Percentiles rank a stretch among this genome's conserved stretches.
Evolutionary conservation across 2,888 invertebrate species (phyloP).

Genomic region (Cataglyphis livida): DNA sequence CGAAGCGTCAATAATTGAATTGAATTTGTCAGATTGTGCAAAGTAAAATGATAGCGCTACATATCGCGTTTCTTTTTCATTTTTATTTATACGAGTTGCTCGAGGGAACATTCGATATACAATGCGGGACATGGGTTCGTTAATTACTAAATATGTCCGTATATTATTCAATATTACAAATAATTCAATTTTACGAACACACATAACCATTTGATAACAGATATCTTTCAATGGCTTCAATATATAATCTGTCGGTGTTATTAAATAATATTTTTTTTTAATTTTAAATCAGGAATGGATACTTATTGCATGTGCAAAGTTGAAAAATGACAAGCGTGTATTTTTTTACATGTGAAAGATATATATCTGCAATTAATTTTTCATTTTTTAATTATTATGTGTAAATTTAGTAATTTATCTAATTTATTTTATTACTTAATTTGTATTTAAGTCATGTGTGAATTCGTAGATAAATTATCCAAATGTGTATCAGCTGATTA

Average conservation of each 20-base stretch:
- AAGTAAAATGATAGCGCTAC: conserved; percentile 14
- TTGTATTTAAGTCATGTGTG: too few relatives aligned
- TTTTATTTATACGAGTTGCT: conserved; percentile 28
- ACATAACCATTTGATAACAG: conserved; percentile 23
- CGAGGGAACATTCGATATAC: background rate
- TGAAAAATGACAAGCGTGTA: background rate
- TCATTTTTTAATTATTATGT: background rate
- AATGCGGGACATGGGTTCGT: conserved; percentile 6
- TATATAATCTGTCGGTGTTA: background rate
- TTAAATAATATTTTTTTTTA: too few relatives aligned
- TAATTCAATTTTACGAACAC: conserved; percentile 23
- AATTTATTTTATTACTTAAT: background rate
- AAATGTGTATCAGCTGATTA: background rate
- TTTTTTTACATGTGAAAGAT: background rate
- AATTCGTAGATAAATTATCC: too few relatives aligned
- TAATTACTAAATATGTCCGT: conserved; percentile 34
- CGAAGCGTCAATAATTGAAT: conserved; percentile 30
- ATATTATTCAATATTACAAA: conserved; percentile 37
- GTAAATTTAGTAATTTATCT: conserved; percentile 2
- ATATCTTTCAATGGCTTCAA: conserved; percentile 12
- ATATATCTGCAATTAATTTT: background rate
- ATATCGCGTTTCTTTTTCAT: conserved; percentile 5
- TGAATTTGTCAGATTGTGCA: conserved; percentile 22
- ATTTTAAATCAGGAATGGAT: background rate
- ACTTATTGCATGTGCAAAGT: background rate